Evolutionary conservation across 2,888 invertebrate species (phyloP).

Genomic region (Geophilus truncorum): DNA sequence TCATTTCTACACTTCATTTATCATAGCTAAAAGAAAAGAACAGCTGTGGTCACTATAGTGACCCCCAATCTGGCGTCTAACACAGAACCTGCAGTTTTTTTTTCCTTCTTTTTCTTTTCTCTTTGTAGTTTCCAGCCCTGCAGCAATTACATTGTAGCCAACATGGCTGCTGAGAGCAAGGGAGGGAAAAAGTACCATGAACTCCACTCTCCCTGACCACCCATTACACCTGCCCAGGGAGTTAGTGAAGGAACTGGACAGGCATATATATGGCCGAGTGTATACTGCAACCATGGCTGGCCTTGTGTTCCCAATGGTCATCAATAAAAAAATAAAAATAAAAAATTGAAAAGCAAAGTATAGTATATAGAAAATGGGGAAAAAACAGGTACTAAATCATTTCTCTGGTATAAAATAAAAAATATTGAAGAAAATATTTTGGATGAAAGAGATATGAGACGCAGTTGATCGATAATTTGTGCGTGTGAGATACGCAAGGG

Average conservation of each 20-base stretch:
- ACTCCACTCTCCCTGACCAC: slow-evolving; percentile 25
- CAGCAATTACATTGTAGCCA: slow-evolving; percentile 6
- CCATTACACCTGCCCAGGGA: slow-evolving; percentile 21
- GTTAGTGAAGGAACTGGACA: slow-evolving; percentile 2
- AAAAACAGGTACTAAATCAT: background rate
- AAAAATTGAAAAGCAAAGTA: background rate
- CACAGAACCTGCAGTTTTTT: background rate
- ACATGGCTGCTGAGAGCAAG: background rate
- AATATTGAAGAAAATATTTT: background rate
- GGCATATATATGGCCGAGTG: slow-evolving; percentile 11
- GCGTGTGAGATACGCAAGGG: background rate
- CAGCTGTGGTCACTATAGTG: slow-evolving; percentile 6
- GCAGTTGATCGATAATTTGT: slow-evolving; percentile 18
- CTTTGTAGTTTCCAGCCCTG: slow-evolving; percentile 6
- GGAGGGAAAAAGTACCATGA: background rate
- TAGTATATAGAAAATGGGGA: background rate
- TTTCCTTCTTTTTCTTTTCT: background rate
- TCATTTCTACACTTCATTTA: slow-evolving; percentile 19
- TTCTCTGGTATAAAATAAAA: background rate
- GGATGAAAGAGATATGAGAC: background rate
- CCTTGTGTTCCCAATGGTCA: background rate
- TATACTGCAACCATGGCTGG: background rate
- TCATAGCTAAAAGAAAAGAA: slow-evolving; percentile 23
- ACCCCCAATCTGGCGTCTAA: slow-evolving; percentile 6
- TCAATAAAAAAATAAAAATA: background rate